These are phyloP conservation scores for Nephrotoma appendiculata DNA, from an alignment of 2,888 invertebrate species.

Conservation along the genomic window DNA sequence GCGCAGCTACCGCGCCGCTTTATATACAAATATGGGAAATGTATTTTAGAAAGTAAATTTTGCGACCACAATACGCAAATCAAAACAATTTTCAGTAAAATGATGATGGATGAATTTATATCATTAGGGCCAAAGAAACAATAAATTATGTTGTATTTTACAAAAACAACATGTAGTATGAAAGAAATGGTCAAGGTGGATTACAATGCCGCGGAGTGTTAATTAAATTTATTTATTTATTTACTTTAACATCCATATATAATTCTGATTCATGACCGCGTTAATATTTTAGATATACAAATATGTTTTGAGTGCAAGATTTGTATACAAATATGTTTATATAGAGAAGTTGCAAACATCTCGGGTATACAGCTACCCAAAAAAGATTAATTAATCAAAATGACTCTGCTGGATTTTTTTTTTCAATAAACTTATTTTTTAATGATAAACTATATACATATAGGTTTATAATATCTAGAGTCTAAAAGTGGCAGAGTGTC, in stretches of 20 bases:
- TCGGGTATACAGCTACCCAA: not conserved
- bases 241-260: not conserved
- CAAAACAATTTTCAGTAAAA: not conserved
- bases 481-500: not conserved
- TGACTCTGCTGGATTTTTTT: not conserved
- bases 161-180: too few species aligned
- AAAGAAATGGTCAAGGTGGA: not conserved
- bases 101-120: not conserved
- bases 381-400: not conserved
- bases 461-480: not conserved
- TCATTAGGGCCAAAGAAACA: not conserved
- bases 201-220: not conserved
- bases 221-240: not conserved
- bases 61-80: not conserved
- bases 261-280: not conserved
- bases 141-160: not conserved
- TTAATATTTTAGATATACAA: not conserved
- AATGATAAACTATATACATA: not conserved
- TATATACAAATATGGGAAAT: not conserved
- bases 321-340: not conserved
- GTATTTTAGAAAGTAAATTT: not conserved
- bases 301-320: not conserved
- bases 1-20: not conserved
- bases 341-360: too few species aligned
- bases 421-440: not conserved